These are phyloP conservation scores for Premnoplex brunnescens DNA, from an alignment of 2,797 vertebrate genomes.

Conservation along the genomic window DNA sequence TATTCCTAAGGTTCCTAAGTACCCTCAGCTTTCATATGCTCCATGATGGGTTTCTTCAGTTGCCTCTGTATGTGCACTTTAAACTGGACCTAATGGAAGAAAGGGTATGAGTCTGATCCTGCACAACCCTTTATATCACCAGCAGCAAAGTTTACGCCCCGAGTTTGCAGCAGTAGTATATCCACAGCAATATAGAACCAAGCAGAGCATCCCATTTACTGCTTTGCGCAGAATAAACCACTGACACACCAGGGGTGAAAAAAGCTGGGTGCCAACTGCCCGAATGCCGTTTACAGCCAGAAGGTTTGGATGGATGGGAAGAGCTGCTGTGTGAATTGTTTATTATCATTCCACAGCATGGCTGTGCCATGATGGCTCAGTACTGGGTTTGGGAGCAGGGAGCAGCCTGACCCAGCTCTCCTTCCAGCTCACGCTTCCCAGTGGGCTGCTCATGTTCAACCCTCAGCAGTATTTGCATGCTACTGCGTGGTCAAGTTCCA, in stretches of 20 bases:
- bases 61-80: neutral
- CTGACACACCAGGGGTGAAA: neutral
- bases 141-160: rapidly evolving
- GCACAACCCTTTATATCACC: neutral
- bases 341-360: neutral
- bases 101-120: neutral
- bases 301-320: neutral
- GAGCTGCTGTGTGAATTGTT: neutral
- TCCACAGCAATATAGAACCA: neutral
- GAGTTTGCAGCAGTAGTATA: neutral
- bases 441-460: rapidly evolving
- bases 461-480: neutral
- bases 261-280: neutral
- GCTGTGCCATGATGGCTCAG: rapidly evolving
- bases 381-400: neutral
- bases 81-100: neutral
- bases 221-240: neutral
- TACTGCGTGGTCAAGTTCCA: neutral
- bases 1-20: neutral
- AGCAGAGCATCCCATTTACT: neutral
- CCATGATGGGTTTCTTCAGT: neutral
- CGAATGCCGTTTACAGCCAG: rapidly evolving
- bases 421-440: neutral
- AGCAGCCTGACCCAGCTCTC: neutral
- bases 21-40: neutral